Evolutionary conservation across 2,888 invertebrate genomes (phyloP), one percentile per base, ranked within the genome.

Genomic region (Molorchus minor): DNA sequence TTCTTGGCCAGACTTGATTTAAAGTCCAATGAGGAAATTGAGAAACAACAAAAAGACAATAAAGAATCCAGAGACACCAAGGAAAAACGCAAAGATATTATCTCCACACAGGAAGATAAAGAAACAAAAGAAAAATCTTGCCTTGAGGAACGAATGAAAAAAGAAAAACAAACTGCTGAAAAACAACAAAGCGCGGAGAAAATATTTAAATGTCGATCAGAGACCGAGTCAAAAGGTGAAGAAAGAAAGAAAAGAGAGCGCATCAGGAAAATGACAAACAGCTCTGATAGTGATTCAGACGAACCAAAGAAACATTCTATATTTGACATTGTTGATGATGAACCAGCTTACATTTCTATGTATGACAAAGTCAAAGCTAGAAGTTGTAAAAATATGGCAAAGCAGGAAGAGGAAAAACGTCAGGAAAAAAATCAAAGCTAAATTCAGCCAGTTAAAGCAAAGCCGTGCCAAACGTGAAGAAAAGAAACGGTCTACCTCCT

Each of bases 321-420:
- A 74, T 94, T 95, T 79, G 94, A 94, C 77, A 93, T 94, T 57
- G 88, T 93, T 40, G 91, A 92, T 75, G 94, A 94, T 74, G 94
- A 91, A 59, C 94, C 95, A 0, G 89, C 91, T 7, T 96, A 95
- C 77, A 93, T 96, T 60, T 96, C 96, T 7, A 98, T 98, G 97
- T 98, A 98, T 79, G 97, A 97, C 78, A 97, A 97, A 82, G 95
- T 96, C 0, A 96, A 96, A 80, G 95, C 95, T 2, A 87, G 95
- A 35, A 94, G 95, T 17, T 94, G 94, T 73, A 94, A 95, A 80
- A 95, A 94, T 78, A 93, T 94, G 91, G 93, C 94, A 77, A 94
- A 94, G 76, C 89, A 93, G 76, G 93, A 93, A 76, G 94, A 94
- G 79, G 92, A 94, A 80, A 93, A 93, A 77, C 85, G 91, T 0